Conservation (phyloP, 2,113 vertebrate genomes). For the Azemiops feae region DNA sequence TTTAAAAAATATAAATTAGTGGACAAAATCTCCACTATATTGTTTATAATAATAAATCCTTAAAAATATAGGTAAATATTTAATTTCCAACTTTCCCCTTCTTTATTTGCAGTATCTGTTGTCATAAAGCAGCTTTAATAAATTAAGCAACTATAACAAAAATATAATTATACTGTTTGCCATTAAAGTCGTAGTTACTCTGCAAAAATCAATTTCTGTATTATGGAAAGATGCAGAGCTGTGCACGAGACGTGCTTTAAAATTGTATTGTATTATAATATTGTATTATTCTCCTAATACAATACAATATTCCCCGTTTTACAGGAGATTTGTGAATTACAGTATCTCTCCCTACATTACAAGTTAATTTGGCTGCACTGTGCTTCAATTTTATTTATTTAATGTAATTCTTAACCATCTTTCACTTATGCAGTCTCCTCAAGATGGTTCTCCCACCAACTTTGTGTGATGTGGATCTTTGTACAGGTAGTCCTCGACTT, state of each 20-base stretch:
- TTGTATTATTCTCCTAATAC: background rate
- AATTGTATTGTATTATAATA: no score
- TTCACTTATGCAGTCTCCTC: background rate
- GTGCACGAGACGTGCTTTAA: background rate
- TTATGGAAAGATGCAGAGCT: background rate
- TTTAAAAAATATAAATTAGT: no score
- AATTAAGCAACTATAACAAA: background rate
- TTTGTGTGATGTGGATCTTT: background rate
- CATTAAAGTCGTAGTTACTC: background rate
- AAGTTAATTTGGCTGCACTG: background rate
- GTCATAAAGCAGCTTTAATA: background rate
- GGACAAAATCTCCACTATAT: no score
- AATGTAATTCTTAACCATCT: background rate
- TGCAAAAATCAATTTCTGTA: background rate
- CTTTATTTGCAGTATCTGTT: background rate
- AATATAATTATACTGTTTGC: background rate
- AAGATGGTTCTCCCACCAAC: background rate
- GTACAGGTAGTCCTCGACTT: no score
- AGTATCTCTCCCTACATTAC: background rate
- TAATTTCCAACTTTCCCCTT: background rate
- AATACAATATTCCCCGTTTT: background rate
- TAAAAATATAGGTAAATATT: background rate
- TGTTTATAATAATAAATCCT: no score
- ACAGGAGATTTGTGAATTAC: background rate
- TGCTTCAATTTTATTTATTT: background rate